Evolutionary conservation across 1,140 invertebrate species (phyloP).

Genomic region (Hylaeus volcanicus): DNA sequence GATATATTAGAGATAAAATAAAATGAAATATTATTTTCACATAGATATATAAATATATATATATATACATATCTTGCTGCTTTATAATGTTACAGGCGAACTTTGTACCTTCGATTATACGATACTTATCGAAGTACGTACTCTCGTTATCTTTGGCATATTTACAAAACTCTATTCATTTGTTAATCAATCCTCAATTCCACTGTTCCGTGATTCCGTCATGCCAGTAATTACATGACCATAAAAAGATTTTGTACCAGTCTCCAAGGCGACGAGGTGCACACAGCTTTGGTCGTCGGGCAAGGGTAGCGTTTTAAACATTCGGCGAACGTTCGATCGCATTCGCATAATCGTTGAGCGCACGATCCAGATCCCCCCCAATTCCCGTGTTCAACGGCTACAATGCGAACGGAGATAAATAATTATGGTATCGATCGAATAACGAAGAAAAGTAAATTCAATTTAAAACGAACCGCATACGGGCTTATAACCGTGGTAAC

Average conservation of each 20-base stretch:
- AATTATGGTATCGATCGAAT: background rate
- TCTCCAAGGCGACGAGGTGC: conserved; percentile 86
- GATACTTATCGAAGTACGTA: background rate
- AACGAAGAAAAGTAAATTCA: background rate
- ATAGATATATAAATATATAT: too few species aligned
- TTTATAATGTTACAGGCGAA: background rate
- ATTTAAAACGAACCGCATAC: conserved; percentile 84
- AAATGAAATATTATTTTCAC: background rate
- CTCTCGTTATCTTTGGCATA: conserved; percentile 39
- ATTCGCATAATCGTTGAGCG: conserved; percentile 90
- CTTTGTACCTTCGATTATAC: conserved; percentile 23
- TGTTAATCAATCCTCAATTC: background rate
- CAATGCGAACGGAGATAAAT: conserved; percentile 48
- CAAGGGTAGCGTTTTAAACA: conserved; percentile 89
- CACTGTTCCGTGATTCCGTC: background rate
- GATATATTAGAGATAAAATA: conserved; percentile 3
- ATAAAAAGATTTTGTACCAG: conserved; percentile 87
- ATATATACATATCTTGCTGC: background rate
- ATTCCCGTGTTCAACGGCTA: conserved; percentile 85
- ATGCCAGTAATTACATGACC: conserved; percentile 71
- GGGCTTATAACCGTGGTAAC: conserved; percentile 86
- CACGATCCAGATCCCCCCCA: conserved; percentile 85
- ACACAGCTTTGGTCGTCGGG: conserved; percentile 86
- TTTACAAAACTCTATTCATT: background rate
- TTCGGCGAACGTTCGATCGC: conserved; percentile 89